A percentile compares a stretch with the other conserved stretches of the same genome.
Evolutionary conservation across 2,113 vertebrate species (phyloP).

Genomic region (Istiophorus platypterus): DNA sequence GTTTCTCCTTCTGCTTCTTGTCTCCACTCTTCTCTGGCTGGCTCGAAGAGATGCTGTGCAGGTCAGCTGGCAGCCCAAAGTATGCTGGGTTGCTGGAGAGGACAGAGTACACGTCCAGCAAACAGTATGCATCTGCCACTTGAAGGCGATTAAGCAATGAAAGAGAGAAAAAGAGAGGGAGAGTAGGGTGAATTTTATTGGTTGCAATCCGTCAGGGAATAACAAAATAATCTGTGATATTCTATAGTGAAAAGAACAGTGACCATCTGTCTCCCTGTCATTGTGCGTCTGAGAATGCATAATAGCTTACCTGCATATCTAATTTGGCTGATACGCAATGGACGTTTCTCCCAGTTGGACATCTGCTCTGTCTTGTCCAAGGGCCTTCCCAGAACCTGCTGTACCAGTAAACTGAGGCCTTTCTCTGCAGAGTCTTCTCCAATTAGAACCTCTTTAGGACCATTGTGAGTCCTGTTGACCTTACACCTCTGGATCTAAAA

Average conservation of each 20-base stretch:
- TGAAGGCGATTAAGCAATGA: constrained; percentile 37
- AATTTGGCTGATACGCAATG: constrained; percentile 87
- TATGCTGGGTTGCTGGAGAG: constrained; percentile 79
- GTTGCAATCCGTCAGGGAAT: constrained; percentile 39
- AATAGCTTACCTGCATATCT: constrained; percentile 87
- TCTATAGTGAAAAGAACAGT: constrained; percentile 41
- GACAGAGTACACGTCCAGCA: constrained; percentile 87
- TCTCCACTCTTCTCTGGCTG: constrained; percentile 63
- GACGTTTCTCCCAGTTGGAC: constrained; percentile 92
- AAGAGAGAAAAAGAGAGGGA: background rate
- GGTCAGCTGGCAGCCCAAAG: constrained; percentile 81
- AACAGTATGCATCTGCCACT: constrained; percentile 89
- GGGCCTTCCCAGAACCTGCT: constrained; percentile 87
- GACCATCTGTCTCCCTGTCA: constrained; percentile 60
- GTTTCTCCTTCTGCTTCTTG: constrained; percentile 70
- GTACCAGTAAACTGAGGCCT: constrained; percentile 91
- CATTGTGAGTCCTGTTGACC: constrained; percentile 14
- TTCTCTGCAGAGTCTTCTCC: constrained; percentile 75
- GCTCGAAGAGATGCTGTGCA: constrained; percentile 58
- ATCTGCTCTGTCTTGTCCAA: constrained; percentile 91
- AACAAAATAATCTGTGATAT: constrained; percentile 55
- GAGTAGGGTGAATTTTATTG: constrained; percentile 11
- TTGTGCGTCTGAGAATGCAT: constrained; percentile 46
- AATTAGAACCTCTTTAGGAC: constrained; percentile 62
- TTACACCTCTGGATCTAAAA: constrained; percentile 75